Percentiles rank a stretch among this genome's conserved stretches.
Evolutionary conservation across 1,140 invertebrate species (phyloP).

Genomic region (Anastrepha obliqua): DNA sequence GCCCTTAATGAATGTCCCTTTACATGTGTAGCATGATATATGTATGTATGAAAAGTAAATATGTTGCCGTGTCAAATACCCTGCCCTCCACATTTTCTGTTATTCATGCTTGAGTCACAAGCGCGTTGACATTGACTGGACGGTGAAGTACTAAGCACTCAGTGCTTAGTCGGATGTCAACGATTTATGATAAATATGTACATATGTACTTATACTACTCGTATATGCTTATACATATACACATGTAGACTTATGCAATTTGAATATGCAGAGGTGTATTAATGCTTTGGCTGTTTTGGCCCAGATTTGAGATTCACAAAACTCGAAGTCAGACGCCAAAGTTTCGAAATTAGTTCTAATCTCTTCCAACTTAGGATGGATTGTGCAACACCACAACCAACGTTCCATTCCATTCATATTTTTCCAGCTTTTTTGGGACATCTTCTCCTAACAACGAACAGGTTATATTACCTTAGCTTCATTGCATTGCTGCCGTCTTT

Average conservation of each 20-base stretch:
- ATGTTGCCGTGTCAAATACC: not conserved
- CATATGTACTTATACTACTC: not conserved
- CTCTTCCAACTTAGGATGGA: too few relatives aligned
- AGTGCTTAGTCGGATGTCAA: constrained; percentile 44
- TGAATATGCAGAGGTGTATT: not conserved
- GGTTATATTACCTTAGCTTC: too few relatives aligned
- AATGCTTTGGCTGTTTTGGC: not conserved
- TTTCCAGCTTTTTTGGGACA: too few relatives aligned
- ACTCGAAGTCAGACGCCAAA: not conserved
- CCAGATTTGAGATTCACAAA: not conserved
- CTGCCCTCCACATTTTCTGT: not conserved
- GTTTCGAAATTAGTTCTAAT: too few relatives aligned
- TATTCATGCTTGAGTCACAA: constrained; percentile 44
- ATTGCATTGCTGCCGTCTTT: too few relatives aligned
- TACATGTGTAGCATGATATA: too few relatives aligned
- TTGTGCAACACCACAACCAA: too few relatives aligned
- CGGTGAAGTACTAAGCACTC: constrained; percentile 37
- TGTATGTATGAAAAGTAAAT: not conserved
- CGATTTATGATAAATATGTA: not conserved
- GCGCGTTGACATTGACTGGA: constrained; percentile 50
- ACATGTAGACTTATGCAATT: not conserved
- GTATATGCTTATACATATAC: not conserved
- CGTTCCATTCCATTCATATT: too few relatives aligned
- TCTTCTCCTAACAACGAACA: too few relatives aligned
- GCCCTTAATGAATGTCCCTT: too few relatives aligned